Evolutionary conservation across 2,888 invertebrate genomes (phyloP).

Genomic region (Drosophila emarginata): DNA sequence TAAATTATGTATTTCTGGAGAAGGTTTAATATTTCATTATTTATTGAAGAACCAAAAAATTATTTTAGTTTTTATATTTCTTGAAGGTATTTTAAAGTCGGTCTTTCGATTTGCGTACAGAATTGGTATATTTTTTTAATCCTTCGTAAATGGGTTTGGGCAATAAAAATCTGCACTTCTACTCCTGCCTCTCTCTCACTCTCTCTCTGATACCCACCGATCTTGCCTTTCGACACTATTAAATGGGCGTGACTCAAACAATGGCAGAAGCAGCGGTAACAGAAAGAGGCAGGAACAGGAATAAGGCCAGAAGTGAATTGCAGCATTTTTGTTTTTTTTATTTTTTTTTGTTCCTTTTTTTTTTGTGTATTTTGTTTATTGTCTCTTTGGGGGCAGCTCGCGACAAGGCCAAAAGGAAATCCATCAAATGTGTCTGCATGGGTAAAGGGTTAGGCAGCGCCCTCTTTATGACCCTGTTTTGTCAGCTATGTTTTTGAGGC

Average conservation of each 20-base stretch:
- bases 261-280: slow-evolving; percentile 19
- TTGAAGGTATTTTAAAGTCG: not conserved
- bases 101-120: not conserved
- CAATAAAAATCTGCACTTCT: slow-evolving; percentile 35
- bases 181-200: not conserved
- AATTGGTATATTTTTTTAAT: slow-evolving; percentile 2
- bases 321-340: slow-evolving; percentile 29
- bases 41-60: too few species aligned
- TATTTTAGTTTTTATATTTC: too few species aligned
- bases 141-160: slow-evolving; percentile 28
- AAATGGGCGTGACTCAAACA: slow-evolving; percentile 46
- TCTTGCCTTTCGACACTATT: not conserved
- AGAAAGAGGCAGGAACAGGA: slow-evolving; percentile 11
- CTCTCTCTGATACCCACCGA: not conserved
- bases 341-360: not conserved
- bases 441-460: slow-evolving; percentile 15
- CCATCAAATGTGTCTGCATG: slow-evolving; percentile 62
- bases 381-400: slow-evolving; percentile 48
- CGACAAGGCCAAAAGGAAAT: slow-evolving; percentile 74
- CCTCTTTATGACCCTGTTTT: slow-evolving; percentile 41
- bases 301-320: slow-evolving; percentile 29
- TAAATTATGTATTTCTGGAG: too few species aligned
- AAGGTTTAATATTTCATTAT: too few species aligned
- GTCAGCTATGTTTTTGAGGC: slow-evolving; percentile 58
- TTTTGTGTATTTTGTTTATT: slow-evolving; percentile 21